A percentile compares a stretch with the other conserved stretches of the same genome.
Conservation (phyloP, 1,140 invertebrate genomes). For the Macrobrachium rosenbergii region DNA sequence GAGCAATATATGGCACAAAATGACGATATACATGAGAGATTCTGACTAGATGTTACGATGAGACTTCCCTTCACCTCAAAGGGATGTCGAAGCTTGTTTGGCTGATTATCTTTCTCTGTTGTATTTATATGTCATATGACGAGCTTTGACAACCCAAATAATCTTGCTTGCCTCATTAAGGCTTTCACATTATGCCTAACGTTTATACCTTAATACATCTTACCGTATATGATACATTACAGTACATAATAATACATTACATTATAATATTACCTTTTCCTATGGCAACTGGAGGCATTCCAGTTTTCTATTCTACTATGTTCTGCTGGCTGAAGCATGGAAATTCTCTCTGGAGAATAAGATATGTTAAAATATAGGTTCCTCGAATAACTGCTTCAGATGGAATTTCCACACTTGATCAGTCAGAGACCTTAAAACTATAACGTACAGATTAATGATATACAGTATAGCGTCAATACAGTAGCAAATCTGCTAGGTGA, state of each 20-base stretch:
- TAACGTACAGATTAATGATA: conserved; percentile 25
- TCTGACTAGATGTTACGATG: conserved; percentile 58
- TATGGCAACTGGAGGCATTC: too few relatives aligned
- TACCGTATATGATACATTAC: too few relatives aligned
- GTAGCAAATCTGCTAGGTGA: conserved; percentile 33
- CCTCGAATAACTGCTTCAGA: neutral
- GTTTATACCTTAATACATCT: too few relatives aligned
- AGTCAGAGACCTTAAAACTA: conserved; percentile 26
- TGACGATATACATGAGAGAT: conserved; percentile 34
- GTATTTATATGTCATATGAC: conserved; percentile 18
- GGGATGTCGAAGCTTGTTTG: conserved; percentile 19
- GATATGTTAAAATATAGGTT: conserved; percentile 5
- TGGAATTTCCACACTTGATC: conserved; percentile 11
- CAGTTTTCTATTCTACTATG: too few relatives aligned
- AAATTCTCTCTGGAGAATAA: too few relatives aligned
- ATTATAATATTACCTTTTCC: too few relatives aligned
- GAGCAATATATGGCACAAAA: conserved; percentile 52
- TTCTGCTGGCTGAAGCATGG: too few relatives aligned
- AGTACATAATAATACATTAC: too few relatives aligned
- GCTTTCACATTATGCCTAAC: too few relatives aligned
- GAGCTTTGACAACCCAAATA: too few relatives aligned
- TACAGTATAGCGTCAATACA: conserved; percentile 6
- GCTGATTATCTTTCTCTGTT: conserved; percentile 18
- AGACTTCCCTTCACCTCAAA: conserved; percentile 1
- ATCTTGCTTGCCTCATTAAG: too few relatives aligned